Conservation (phyloP, 2,113 vertebrate genomes). For the Caloenas nicobarica region DNA sequence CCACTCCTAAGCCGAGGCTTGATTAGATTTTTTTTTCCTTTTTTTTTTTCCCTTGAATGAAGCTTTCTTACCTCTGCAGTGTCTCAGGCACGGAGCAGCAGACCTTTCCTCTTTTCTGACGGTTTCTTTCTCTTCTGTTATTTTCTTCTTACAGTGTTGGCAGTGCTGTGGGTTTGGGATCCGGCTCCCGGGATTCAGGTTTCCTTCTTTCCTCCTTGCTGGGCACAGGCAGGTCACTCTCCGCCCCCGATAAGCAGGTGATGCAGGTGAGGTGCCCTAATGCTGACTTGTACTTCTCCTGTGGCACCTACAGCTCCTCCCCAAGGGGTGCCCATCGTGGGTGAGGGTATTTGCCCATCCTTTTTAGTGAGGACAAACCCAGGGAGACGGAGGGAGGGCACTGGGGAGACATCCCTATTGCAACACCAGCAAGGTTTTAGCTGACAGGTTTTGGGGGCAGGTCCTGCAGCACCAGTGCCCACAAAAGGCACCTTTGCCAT, state of each 20-base stretch:
- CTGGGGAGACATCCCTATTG: background rate
- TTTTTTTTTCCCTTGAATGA: background rate
- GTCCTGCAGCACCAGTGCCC: background rate
- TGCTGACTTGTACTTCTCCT: background rate
- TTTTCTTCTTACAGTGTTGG: background rate
- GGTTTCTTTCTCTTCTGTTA: background rate
- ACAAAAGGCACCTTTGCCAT: background rate
- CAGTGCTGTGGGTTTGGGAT: background rate
- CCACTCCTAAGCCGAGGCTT: background rate
- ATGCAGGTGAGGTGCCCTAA: background rate
- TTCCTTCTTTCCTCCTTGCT: slow-evolving; percentile 6
- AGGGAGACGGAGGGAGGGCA: background rate
- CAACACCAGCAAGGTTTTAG: background rate
- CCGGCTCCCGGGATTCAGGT: background rate
- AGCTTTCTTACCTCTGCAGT: slow-evolving; percentile 39
- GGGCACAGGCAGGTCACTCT: background rate
- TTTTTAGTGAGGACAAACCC: background rate
- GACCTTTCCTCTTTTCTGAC: background rate
- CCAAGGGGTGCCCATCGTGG: background rate
- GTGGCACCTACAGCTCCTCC: background rate
- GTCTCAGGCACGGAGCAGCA: background rate
- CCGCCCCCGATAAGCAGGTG: background rate
- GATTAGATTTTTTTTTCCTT: background rate
- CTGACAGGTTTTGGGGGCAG: background rate
- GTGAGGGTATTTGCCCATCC: background rate